phyloP scores from a whole-genome alignment of 1,140 invertebrate species.

The Brachystomella parvula region DNA sequence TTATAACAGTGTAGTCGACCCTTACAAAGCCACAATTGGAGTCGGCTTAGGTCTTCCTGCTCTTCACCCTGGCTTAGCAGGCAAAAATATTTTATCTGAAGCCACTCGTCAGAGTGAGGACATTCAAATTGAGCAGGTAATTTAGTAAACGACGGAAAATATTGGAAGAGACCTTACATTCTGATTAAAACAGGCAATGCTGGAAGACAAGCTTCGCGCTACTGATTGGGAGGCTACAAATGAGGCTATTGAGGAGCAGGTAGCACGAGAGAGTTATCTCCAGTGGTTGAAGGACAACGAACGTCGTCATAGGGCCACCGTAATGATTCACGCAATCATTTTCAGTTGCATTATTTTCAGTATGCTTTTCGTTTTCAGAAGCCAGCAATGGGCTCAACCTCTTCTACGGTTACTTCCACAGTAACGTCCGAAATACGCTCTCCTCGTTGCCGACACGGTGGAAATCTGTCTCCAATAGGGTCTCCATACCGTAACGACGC shows the following conservation, averaged over 20 bases:
- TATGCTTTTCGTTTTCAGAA: conserved; percentile 23
- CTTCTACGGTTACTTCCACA: conserved; percentile 33
- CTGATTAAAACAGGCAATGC: conserved; percentile 64
- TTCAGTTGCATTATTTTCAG: neutral
- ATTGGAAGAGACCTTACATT: neutral
- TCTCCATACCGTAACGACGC: conserved; percentile 31
- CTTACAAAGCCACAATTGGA: conserved; percentile 74
- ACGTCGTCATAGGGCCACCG: conserved; percentile 49
- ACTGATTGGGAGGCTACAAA: conserved; percentile 92
- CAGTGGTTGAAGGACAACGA: conserved; percentile 74
- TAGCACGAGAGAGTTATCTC: conserved; percentile 78
- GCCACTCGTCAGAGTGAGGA: conserved; percentile 75
- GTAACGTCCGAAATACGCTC: conserved; percentile 27
- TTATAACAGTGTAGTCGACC: conserved; percentile 86
- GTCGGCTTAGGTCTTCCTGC: conserved; percentile 79
- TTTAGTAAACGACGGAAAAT: neutral
- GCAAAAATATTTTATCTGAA: conserved; percentile 66
- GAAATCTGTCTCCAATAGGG: conserved; percentile 35
- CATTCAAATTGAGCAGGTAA: conserved; percentile 70
- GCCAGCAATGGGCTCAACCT: conserved; percentile 32
- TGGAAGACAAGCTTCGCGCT: conserved; percentile 83
- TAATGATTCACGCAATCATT: conserved; percentile 11
- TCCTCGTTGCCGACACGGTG: conserved; percentile 20
- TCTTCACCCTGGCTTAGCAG: conserved; percentile 68
- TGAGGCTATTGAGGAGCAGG: conserved; percentile 83